These are phyloP conservation scores for Bugulina stolonifera DNA, from an alignment of 2,888 invertebrate species.

Conservation along the genomic window DNA sequence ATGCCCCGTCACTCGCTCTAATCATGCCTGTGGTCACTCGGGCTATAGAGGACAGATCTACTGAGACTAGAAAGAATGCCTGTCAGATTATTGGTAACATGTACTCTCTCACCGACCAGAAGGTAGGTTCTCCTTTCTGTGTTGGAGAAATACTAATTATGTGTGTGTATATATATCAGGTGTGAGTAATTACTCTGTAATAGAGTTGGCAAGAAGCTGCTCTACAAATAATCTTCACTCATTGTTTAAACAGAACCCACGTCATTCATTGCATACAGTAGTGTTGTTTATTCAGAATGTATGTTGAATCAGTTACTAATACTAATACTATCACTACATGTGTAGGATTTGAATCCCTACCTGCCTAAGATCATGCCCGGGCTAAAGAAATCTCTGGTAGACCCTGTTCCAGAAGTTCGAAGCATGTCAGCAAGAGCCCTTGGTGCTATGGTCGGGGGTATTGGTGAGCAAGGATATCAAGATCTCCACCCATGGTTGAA, in stretches of 20 bases:
- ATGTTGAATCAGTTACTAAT: too few species aligned
- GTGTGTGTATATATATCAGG: too few species aligned
- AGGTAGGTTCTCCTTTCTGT: too few species aligned
- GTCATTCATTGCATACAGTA: too few species aligned
- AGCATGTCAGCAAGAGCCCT: slow-evolving; percentile 91
- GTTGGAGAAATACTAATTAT: too few species aligned
- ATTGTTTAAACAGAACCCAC: too few species aligned
- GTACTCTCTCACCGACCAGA: slow-evolving; percentile 97
- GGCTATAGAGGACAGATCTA: slow-evolving; percentile 93
- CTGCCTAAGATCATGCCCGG: slow-evolving; percentile 93
- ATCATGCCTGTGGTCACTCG: slow-evolving; percentile 99
- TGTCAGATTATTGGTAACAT: slow-evolving; percentile 99
- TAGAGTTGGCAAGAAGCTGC: too few species aligned
- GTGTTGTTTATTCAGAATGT: too few species aligned
- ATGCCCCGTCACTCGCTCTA: slow-evolving; percentile 93
- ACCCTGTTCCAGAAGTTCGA: slow-evolving; percentile 96
- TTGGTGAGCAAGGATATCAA: slow-evolving; percentile 92
- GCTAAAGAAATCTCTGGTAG: slow-evolving; percentile 85
- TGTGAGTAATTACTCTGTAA: too few species aligned
- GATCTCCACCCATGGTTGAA: slow-evolving; percentile 96
- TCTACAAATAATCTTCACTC: too few species aligned
- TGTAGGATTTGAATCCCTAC: slow-evolving; percentile 82
- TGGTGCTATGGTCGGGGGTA: slow-evolving; percentile 94
- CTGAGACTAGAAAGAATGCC: slow-evolving; percentile 97
- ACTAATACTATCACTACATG: too few species aligned